phyloP scores from a whole-genome alignment of 2,113 vertebrate genomes.

The Castor canadensis region DNA sequence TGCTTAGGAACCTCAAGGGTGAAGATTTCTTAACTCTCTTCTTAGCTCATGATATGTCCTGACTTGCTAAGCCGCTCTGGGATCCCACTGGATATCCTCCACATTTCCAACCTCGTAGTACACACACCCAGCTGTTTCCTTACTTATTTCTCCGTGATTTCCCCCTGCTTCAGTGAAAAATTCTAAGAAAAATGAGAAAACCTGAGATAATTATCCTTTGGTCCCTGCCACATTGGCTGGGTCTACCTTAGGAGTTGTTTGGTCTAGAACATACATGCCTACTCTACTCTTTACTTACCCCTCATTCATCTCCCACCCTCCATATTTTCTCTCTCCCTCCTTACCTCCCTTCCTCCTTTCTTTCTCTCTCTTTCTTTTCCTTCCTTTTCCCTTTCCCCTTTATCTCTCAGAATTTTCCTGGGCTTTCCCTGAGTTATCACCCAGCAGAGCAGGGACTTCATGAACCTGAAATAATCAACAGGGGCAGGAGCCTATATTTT shows the following conservation, averaged over 20 bases:
- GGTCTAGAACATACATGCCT: neutral
- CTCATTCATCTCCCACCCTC: neutral
- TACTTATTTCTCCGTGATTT: neutral
- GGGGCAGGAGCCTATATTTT: neutral
- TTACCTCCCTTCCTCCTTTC: neutral
- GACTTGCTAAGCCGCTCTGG: neutral
- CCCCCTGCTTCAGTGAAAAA: neutral
- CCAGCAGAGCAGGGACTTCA: neutral
- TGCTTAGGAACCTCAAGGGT: neutral
- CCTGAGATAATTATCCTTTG: neutral
- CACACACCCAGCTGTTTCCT: neutral
- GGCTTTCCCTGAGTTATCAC: neutral
- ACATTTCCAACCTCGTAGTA: neutral
- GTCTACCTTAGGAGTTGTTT: neutral
- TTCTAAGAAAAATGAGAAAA: neutral
- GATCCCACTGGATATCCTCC: neutral
- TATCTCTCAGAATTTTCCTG: neutral
- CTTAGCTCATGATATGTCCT: neutral
- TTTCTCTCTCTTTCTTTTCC: neutral
- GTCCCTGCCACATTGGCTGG: neutral
- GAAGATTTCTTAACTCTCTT: neutral
- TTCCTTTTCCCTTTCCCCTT: neutral
- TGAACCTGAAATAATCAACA: neutral
- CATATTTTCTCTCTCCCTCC: neutral
- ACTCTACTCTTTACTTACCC: neutral